Conservation (phyloP, 2,797 vertebrate genomes). For the Anisognathus igniventris region DNA sequence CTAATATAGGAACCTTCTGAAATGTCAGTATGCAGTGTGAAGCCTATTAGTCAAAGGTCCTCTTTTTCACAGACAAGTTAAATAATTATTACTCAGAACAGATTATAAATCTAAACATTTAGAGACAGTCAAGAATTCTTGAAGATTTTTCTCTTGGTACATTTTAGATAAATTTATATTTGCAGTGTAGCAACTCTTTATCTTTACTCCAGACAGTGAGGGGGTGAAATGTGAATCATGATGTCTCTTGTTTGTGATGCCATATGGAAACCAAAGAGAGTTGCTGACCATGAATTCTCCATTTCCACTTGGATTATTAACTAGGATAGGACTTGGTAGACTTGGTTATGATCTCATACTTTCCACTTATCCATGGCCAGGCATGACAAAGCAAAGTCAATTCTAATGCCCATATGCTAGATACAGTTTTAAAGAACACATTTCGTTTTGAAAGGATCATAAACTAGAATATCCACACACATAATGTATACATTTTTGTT, state of each 20-base stretch:
- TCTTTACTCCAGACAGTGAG: neutral
- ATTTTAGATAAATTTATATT: constrained; percentile 17
- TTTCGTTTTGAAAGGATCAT: neutral
- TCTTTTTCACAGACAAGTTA: constrained; percentile 23
- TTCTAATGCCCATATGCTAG: neutral
- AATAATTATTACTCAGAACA: constrained; percentile 49
- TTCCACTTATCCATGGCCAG: neutral
- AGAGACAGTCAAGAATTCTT: constrained; percentile 15
- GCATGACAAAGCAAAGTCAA: neutral
- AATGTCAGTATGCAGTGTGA: constrained; percentile 25
- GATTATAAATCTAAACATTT: constrained; percentile 52
- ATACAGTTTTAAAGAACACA: neutral
- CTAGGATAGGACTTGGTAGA: neutral
- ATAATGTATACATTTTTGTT: neutral
- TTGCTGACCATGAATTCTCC: neutral
- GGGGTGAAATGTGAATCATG: neutral
- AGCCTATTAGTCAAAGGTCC: neutral
- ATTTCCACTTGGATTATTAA: neutral
- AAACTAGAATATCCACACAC: neutral
- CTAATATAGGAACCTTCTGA: constrained; percentile 9
- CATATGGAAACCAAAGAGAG: neutral
- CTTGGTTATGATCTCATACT: neutral
- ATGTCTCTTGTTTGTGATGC: neutral
- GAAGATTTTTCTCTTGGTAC: constrained; percentile 1
- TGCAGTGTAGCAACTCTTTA: constrained; percentile 12